These are phyloP conservation scores for Gymnocephalus cernua DNA, from an alignment of 2,113 vertebrate species.

Conservation along the genomic window DNA sequence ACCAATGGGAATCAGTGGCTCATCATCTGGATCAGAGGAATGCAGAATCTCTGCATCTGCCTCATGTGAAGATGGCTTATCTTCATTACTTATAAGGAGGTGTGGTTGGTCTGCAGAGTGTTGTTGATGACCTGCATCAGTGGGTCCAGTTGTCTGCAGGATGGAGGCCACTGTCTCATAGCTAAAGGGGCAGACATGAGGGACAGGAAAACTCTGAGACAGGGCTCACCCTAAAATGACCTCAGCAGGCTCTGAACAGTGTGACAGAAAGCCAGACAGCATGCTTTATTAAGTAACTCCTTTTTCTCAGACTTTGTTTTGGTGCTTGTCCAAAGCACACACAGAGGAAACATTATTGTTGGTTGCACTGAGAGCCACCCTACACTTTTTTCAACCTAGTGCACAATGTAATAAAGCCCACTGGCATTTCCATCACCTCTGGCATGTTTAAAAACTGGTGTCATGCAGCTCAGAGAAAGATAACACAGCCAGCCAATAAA, in stretches of 20 bases:
- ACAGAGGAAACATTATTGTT: slow-evolving; percentile 33
- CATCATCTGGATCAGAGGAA: slow-evolving; percentile 35
- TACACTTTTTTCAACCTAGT: background rate
- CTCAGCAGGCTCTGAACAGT: slow-evolving; percentile 27
- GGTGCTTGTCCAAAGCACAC: slow-evolving; percentile 59
- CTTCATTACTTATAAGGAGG: slow-evolving; percentile 17
- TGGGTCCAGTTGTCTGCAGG: slow-evolving; percentile 58
- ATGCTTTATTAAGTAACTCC: slow-evolving; percentile 49
- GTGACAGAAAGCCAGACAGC: slow-evolving; percentile 47
- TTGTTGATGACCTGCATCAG: slow-evolving; percentile 27
- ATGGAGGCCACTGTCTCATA: slow-evolving; percentile 67
- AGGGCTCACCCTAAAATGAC: slow-evolving; percentile 43
- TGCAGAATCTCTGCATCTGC: slow-evolving; percentile 7
- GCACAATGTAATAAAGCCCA: background rate
- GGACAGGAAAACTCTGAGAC: slow-evolving; percentile 66
- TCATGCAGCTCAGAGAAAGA: slow-evolving; percentile 10
- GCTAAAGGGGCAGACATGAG: slow-evolving; percentile 67
- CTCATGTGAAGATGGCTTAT: slow-evolving; percentile 17
- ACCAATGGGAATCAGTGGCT: background rate
- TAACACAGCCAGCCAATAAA: background rate
- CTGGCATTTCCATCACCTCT: background rate
- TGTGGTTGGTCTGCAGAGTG: slow-evolving; percentile 17
- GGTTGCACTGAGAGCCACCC: background rate
- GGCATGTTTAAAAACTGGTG: background rate
- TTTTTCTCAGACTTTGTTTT: slow-evolving; percentile 68